These are phyloP conservation scores for Lasioglossum marginatum DNA, from an alignment of 2,888 invertebrate genomes.

Conservation along the genomic window DNA sequence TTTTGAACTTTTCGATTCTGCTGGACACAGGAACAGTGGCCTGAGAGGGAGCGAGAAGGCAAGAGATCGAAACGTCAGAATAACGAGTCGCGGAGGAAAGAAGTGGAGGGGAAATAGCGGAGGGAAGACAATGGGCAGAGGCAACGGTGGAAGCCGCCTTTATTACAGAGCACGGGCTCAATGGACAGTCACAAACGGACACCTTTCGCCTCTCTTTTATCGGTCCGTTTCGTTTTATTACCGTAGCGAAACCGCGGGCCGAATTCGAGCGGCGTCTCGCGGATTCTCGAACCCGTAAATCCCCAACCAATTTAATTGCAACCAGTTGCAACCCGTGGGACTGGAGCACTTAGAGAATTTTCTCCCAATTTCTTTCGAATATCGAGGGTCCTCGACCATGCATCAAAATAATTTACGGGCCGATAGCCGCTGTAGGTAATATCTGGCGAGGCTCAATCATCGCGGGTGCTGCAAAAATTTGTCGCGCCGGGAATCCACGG, in stretches of 20 bases:
- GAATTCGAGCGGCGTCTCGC: constrained; percentile 67
- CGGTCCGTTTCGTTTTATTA: constrained; percentile 76
- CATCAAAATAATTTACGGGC: neutral
- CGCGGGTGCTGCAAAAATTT: constrained; percentile 40
- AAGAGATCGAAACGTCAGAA: constrained; percentile 46
- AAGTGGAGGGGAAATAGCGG: constrained; percentile 24
- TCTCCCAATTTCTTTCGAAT: neutral
- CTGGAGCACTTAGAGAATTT: neutral
- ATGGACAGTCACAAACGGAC: constrained; percentile 79
- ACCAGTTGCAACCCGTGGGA: constrained; percentile 36
- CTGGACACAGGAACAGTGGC: constrained; percentile 7
- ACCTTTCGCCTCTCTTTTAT: constrained; percentile 75
- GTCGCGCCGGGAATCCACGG: constrained; percentile 44
- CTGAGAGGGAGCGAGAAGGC: constrained; percentile 3
- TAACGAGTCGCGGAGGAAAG: constrained; percentile 62
- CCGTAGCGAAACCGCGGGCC: constrained; percentile 68
- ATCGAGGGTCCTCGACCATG: neutral
- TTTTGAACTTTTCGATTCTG: constrained; percentile 41
- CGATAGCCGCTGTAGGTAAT: constrained; percentile 2
- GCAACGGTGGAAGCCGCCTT: constrained; percentile 75
- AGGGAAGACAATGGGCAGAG: constrained; percentile 64
- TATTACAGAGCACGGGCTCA: constrained; percentile 76
- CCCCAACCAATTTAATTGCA: constrained; percentile 62
- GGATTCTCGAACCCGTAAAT: constrained; percentile 63
- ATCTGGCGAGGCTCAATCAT: constrained; percentile 14